phyloP scores from a whole-genome alignment of 2,797 vertebrate species.

The Halcyon leucocephala region DNA sequence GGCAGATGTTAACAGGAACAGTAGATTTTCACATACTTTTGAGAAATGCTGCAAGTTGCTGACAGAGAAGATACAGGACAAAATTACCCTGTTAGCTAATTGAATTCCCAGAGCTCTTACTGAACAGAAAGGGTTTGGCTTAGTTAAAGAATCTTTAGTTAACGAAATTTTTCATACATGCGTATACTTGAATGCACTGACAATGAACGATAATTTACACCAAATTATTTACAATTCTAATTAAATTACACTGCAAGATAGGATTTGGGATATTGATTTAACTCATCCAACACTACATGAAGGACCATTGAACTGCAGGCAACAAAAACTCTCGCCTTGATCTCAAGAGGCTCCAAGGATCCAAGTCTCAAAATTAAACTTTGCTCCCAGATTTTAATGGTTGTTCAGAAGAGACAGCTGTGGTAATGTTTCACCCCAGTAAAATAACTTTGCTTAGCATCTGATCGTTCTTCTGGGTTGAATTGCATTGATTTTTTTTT shows the following conservation, averaged over 20 bases:
- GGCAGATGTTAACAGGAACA: constrained; percentile 31
- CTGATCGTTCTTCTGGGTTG: neutral
- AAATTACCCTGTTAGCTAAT: neutral
- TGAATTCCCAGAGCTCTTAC: constrained; percentile 29
- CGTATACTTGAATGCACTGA: neutral
- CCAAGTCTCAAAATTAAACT: neutral
- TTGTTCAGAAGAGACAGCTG: neutral
- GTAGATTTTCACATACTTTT: neutral
- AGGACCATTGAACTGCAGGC: neutral
- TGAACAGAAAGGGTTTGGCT: neutral
- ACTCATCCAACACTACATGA: neutral
- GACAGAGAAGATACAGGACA: constrained; percentile 33
- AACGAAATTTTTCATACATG: neutral
- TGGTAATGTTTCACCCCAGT: neutral
- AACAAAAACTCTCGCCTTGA: neutral
- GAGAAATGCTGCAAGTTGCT: neutral
- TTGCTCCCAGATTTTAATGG: neutral
- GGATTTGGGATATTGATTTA: neutral
- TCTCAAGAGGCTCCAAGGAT: neutral
- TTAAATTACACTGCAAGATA: neutral
- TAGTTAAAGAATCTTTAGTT: neutral
- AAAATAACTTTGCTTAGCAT: neutral
- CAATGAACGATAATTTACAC: neutral
- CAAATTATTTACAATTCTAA: constrained; percentile 29
- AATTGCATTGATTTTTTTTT: constrained; percentile 13